A percentile compares a stretch with the other conserved stretches of the same genome.
Evolutionary conservation across 2,888 invertebrate species (phyloP).

Genomic region (Syritta pipiens): DNA sequence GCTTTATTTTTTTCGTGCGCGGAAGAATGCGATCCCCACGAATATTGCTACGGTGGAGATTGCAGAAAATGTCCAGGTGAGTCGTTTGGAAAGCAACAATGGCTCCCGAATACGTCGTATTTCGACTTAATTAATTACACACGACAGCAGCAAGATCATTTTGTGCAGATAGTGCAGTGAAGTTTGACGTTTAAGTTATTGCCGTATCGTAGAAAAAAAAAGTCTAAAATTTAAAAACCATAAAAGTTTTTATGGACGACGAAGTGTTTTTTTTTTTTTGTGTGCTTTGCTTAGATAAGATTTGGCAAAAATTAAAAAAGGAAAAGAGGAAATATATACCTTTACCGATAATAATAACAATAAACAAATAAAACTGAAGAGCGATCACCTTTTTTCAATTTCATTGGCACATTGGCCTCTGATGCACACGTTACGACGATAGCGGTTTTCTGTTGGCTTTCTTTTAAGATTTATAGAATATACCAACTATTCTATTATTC

Average conservation of each 20-base stretch:
- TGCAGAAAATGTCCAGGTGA: constrained; percentile 41
- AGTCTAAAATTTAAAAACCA: background rate
- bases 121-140: background rate
- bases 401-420: background rate
- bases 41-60: background rate
- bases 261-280: constrained; percentile 8
- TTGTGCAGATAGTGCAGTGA: too few relatives aligned
- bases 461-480: background rate
- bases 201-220: too few relatives aligned
- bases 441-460: background rate
- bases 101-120: background rate
- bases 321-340: background rate
- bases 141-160: background rate
- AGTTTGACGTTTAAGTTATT: too few relatives aligned
- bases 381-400: background rate
- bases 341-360: background rate
- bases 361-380: constrained; percentile 10
- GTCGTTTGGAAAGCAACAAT: too few relatives aligned
- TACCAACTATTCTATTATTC: background rate
- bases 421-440: background rate
- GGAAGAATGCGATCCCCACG: background rate
- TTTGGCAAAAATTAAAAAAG: background rate
- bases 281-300: constrained; percentile 10
- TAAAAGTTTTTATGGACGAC: background rate
- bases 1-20: background rate